A percentile compares a stretch with the other conserved stretches of the same genome.
These are phyloP conservation scores for Drosophila ogumai DNA, from an alignment of 1,140 invertebrate species.

Conservation along the genomic window DNA sequence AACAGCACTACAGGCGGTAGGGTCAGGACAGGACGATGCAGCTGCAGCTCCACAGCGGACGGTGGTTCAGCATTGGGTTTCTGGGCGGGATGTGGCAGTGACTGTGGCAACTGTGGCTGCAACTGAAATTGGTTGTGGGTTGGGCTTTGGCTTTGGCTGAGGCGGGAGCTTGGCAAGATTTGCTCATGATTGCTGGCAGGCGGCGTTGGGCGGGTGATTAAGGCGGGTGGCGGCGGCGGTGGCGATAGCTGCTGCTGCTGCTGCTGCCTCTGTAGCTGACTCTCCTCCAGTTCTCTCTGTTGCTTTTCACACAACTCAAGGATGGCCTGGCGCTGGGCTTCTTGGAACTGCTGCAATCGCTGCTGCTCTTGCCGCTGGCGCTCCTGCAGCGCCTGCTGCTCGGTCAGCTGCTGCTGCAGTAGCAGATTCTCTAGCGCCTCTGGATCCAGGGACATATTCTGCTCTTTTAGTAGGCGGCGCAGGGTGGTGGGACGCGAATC, in stretches of 20 bases:
- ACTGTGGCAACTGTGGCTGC: slow-evolving; percentile 29
- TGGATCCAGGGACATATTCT: slow-evolving; percentile 59
- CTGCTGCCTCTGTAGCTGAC: slow-evolving; percentile 13
- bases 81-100: slow-evolving; percentile 23
- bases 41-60: slow-evolving; percentile 62
- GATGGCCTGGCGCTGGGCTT: slow-evolving; percentile 48
- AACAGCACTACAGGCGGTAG: slow-evolving; percentile 81
- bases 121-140: slow-evolving; percentile 72
- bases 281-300: slow-evolving; percentile 9
- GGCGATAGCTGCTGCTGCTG: slow-evolving; percentile 17
- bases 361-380: slow-evolving; percentile 48
- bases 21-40: slow-evolving; percentile 84
- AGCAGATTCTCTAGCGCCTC: slow-evolving; percentile 50
- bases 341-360: slow-evolving; percentile 48
- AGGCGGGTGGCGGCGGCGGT: slow-evolving; percentile 30
- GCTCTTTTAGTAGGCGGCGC: slow-evolving; percentile 85
- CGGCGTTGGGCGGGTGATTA: slow-evolving; percentile 7
- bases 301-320: slow-evolving; percentile 72
- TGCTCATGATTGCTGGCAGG: slow-evolving; percentile 25
- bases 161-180: slow-evolving; percentile 23
- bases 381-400: slow-evolving; percentile 51
- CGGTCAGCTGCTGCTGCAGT: slow-evolving; percentile 35
- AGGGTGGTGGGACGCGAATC: slow-evolving; percentile 78
- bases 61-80: slow-evolving; percentile 14
- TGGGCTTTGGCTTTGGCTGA: slow-evolving; percentile 36